Conservation (phyloP, 2,888 invertebrate species). For the Nemoura dubitans region DNA sequence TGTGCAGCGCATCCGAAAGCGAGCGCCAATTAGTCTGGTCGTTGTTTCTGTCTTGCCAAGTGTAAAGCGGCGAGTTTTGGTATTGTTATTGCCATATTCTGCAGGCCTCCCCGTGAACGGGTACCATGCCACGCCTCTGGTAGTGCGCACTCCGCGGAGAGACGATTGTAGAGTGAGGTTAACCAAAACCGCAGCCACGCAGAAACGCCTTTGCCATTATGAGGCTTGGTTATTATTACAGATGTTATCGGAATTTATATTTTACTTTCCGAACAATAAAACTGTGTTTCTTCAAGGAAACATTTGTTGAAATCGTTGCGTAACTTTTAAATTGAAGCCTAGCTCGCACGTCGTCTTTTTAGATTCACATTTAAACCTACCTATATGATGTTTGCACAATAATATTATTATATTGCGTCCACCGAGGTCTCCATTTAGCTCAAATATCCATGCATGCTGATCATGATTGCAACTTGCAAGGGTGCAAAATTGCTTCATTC, state of each 20-base stretch:
- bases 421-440: no score
- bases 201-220: background rate
- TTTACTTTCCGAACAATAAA: slow-evolving; percentile 5
- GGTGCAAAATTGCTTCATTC: no score
- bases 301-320: background rate
- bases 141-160: background rate
- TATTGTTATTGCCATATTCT: background rate
- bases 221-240: background rate
- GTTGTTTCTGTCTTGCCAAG: background rate
- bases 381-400: no score
- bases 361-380: no score
- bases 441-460: no score
- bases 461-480: no score
- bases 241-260: slow-evolving; percentile 3
- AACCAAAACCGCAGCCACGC: background rate
- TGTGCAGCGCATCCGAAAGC: slow-evolving; percentile 3
- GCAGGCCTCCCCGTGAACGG: no score
- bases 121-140: no score
- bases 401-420: no score
- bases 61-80: background rate
- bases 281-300: background rate
- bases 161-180: background rate
- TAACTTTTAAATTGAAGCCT: no score
- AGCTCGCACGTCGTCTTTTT: no score
- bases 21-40: background rate